These are phyloP conservation scores for Diprion similis DNA, from an alignment of 1,140 invertebrate species.

Conservation along the genomic window DNA sequence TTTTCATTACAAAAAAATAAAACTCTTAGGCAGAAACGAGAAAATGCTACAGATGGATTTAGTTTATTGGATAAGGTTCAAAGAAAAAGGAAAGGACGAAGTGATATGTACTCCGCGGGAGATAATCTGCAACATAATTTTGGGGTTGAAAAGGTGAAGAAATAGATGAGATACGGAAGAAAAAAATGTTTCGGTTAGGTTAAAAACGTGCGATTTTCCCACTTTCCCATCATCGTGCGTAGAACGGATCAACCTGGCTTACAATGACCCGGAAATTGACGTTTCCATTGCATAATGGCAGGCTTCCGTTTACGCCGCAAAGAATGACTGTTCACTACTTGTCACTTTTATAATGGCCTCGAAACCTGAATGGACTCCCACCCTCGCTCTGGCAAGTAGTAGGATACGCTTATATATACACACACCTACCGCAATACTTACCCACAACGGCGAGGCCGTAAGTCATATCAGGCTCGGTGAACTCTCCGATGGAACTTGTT, in stretches of 20 bases:
- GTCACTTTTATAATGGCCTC: conserved; percentile 45
- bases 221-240: background rate
- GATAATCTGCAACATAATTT: no score
- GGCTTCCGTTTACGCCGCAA: conserved; percentile 44
- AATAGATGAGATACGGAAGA: background rate
- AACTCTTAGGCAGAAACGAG: no score
- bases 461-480: background rate
- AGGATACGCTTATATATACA: no score
- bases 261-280: conserved; percentile 49
- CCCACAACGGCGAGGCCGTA: background rate
- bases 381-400: background rate
- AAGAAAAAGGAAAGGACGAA: no score
- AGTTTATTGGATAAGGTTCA: no score
- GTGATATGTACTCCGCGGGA: no score
- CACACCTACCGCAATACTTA: background rate
- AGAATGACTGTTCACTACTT: conserved; percentile 44
- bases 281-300: conserved; percentile 49
- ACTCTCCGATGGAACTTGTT: background rate
- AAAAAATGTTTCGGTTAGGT: background rate
- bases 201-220: background rate
- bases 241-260: conserved; percentile 25
- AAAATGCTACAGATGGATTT: no score
- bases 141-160: no score
- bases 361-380: conserved; percentile 39
- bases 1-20: no score